Base-by-base conservation (phyloP, 2,113 vertebrate genomes). In the Anguilla rostrata region DNA sequence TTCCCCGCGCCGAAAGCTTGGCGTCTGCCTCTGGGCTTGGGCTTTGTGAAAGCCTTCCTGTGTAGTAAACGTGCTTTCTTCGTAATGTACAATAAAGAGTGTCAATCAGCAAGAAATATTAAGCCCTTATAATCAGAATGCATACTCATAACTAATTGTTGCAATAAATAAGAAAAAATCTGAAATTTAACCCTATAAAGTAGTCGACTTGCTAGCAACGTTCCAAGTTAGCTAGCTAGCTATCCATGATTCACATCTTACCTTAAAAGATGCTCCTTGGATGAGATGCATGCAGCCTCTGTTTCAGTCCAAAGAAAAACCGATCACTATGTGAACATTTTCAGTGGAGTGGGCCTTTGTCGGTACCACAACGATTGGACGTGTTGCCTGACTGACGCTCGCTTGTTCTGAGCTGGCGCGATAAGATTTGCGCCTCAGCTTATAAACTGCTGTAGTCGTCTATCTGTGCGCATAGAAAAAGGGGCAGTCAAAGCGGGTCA, bases 381-480 rank as follows among this genome's bases (percentile, higher is more conserved):
- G 78, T 85, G 40, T 39, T 29, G 26, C 71, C 79, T 29, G 75
- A 91, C 90, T 78, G 87, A 71, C 86, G 83, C 78, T 83, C 90
- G 20, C 88, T 91, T 91, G 83, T 88, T 90, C 91, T 89, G 92
- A 91, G 92, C 93, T 94, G 91, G 94, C 93, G 93, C 94, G 85
- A 84, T 85, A 80, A 82, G 75, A 84, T 90, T 91, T 89, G 90
- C 91, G 90, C 91, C 91, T 93, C 92, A 83, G 83, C 85, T 85
- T 84, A 89, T 87, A 89, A 92, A 90, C 92, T 88, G 93, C 92
- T 90, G 91, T 39, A 92, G 91, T 78, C 43, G 22, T 15, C 80
- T 86, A 53, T 83, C 20, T 88, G 56, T 81, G 84, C 83, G 88
- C 87, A 90, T 82, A 84, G 86, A n/a, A 43, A 89, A 88, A 81